These are phyloP conservation scores for Dicycla oo DNA, from an alignment of 2,888 invertebrate species.

Conservation along the genomic window DNA sequence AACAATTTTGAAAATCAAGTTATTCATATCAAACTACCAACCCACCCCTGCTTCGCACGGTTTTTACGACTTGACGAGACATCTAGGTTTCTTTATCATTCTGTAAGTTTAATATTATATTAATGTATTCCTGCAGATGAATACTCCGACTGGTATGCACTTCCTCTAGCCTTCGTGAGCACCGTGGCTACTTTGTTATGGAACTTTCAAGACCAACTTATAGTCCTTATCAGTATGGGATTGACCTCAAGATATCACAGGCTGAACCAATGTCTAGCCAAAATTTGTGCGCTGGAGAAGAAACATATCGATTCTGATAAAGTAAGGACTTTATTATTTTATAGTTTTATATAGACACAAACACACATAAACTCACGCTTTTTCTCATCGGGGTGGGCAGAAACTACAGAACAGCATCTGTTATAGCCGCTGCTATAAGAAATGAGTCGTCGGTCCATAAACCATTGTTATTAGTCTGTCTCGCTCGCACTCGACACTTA, in stretches of 20 bases:
- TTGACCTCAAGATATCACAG: constrained; percentile 92
- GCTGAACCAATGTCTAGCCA: constrained; percentile 85
- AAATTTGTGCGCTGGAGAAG: constrained; percentile 66
- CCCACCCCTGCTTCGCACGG: neutral
- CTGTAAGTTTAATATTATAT: neutral
- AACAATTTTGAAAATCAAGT: neutral
- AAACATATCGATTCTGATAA: constrained; percentile 59
- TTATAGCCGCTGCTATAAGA: too few species aligned
- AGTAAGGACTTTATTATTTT: constrained; percentile 47
- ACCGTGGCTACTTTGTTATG: constrained; percentile 91
- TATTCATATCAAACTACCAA: neutral
- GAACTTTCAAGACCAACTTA: constrained; percentile 93
- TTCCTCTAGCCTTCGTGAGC: constrained; percentile 85
- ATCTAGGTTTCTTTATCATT: neutral
- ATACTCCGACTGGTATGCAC: constrained; percentile 74
- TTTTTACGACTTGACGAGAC: neutral
- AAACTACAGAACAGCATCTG: too few species aligned
- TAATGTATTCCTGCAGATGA: constrained; percentile 70
- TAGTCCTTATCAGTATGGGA: constrained; percentile 92
- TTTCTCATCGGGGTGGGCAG: too few species aligned
- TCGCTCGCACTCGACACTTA: too few species aligned
- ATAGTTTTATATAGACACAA: too few species aligned
- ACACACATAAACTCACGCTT: too few species aligned
- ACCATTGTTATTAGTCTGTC: too few species aligned
- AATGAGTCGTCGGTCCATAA: too few species aligned